Evolutionary conservation across 2,113 vertebrate species (phyloP).

Genomic region (Sterrhoptilus dennistouni): DNA sequence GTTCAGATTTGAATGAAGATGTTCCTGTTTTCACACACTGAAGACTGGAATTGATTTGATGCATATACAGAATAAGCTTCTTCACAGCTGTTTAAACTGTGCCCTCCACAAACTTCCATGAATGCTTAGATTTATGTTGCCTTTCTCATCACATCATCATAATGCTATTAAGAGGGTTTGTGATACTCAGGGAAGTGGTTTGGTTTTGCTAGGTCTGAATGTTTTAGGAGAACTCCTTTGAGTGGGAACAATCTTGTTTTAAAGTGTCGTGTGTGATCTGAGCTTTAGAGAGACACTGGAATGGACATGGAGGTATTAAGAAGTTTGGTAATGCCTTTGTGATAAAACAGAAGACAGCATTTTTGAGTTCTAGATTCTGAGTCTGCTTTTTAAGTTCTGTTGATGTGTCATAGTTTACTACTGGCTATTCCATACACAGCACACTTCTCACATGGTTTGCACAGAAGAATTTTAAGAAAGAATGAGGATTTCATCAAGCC

Average conservation of each 20-base stretch:
- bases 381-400: background rate
- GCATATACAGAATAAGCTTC: background rate
- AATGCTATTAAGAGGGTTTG: background rate
- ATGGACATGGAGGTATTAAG: background rate
- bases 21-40: background rate
- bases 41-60: background rate
- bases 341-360: background rate
- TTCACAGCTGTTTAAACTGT: background rate
- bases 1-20: background rate
- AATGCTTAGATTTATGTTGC: background rate
- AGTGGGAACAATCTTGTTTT: background rate
- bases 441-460: background rate
- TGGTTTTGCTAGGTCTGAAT: background rate
- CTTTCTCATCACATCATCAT: background rate
- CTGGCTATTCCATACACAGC: fast-evolving
- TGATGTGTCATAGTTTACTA: background rate
- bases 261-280: background rate
- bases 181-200: background rate
- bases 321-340: background rate
- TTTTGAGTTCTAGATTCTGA: background rate
- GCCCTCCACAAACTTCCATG: background rate
- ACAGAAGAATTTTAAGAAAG: background rate
- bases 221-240: background rate
- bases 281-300: background rate
- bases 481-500: background rate